Conservation (phyloP, 1,140 invertebrate species). For the Gryon sp. region DNA sequence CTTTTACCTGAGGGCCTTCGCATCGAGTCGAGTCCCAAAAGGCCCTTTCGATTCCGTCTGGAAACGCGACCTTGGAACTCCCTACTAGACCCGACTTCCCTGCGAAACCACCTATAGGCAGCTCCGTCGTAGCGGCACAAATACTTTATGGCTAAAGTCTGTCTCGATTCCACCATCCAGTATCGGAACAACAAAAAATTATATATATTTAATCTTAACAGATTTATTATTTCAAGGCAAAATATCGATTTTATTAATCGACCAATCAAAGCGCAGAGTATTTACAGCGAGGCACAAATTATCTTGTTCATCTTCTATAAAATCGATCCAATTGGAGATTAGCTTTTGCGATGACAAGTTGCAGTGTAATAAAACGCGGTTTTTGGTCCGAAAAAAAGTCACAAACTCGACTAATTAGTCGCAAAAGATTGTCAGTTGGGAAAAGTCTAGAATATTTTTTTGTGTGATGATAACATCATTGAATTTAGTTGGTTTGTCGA, state of each 20-base stretch:
- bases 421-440: too few relatives aligned
- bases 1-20: slow-evolving; percentile 73
- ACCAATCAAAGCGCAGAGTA: background rate
- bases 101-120: slow-evolving; percentile 1
- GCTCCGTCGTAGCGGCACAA: background rate
- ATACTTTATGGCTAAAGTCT: slow-evolving; percentile 15
- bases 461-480: too few relatives aligned
- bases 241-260: slow-evolving; percentile 16
- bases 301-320: too few relatives aligned
- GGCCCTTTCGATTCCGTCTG: slow-evolving; percentile 64
- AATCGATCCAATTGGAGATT: too few relatives aligned
- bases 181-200: slow-evolving; percentile 1
- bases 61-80: slow-evolving; percentile 67
- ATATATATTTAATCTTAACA: slow-evolving; percentile 10
- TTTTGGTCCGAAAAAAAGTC: slow-evolving; percentile 6
- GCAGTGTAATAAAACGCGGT: background rate
- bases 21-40: slow-evolving; percentile 63
- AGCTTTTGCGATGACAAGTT: too few relatives aligned
- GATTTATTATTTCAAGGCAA: slow-evolving; percentile 24
- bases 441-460: too few relatives aligned
- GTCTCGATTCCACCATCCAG: background rate
- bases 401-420: background rate
- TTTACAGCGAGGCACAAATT: too few relatives aligned
- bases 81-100: slow-evolving; percentile 36
- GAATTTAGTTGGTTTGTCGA: too few relatives aligned